Conservation (phyloP, 2,797 vertebrate genomes). For the Enteromius afrohamiltoni region DNA sequence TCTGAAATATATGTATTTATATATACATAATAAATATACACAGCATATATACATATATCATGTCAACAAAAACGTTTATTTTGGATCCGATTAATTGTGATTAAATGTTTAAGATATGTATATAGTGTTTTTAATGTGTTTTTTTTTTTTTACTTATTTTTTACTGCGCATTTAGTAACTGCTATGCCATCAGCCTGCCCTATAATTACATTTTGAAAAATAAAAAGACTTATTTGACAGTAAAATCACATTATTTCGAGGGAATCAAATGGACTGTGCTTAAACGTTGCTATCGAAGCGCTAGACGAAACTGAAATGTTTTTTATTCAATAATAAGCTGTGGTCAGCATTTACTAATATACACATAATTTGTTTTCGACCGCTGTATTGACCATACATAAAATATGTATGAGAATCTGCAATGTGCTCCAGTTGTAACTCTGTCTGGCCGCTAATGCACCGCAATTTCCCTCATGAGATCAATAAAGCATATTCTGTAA, state of each 20-base stretch:
- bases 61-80: no score
- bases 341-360: neutral
- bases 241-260: neutral
- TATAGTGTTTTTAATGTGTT: no score
- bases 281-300: neutral
- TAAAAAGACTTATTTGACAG: neutral
- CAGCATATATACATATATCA: no score
- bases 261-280: neutral
- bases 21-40: no score
- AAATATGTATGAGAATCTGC: neutral
- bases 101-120: no score
- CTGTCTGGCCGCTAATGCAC: neutral
- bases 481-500: neutral
- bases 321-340: neutral
- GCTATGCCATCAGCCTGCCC: neutral
- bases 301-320: neutral
- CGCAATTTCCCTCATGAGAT: slow-evolving; percentile 11
- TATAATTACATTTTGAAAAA: neutral
- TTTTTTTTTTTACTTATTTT: neutral
- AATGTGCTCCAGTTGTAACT: neutral
- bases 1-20: no score
- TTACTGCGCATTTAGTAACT: neutral
- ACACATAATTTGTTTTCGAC: neutral
- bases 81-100: no score
- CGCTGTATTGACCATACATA: neutral